Evolutionary conservation across 1,140 invertebrate genomes (phyloP), one percentile per base, ranked within the genome.

Genomic region (Brachionus calyciflorus): DNA sequence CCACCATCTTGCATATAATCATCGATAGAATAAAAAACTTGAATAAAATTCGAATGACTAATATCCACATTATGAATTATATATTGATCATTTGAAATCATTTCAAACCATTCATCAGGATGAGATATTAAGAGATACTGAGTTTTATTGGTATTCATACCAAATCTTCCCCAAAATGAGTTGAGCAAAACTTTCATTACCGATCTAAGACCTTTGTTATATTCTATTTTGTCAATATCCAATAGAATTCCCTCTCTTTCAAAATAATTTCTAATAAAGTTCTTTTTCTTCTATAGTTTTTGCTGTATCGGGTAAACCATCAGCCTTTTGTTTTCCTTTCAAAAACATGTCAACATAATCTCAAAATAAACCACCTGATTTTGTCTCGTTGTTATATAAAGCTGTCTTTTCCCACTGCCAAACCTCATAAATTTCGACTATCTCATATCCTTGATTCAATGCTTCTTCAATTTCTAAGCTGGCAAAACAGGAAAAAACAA

Each of bases 401-500:
- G 77, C 80, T 80, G 2, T 80, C 28, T 1, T 76, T 60, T 17
- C 44, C 51, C 82, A 83, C 33, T 84, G 77, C 81, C 82, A 85
- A 10, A 85, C 80, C 78, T 86, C 83, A 44, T 78, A 80, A 24
- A 85, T 79, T 17, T 82, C 55, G 3, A 82, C 0, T 28, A 87
- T 79, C 69, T 77, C 77, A 57, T 86, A 85, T 1, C 82, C 83
- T 57, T 78, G 77, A 33, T 81, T 53, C 0, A 83, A 26, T 0
- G 85, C 84, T 75, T 82, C 80, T 30, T 69, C 21, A 5, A 86
- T 12, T 79, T 86, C 85, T 19, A 82, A n/a, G n/a, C 79, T 81
- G 10, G 80, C 77, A 2, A 83, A 37, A 37, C 33, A 37, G 33
- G 33, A 37, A 37, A 37, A 37, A 37, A 37, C n/a, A 37, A 37